Conservation (phyloP, 1,140 invertebrate genomes). For the Oscheius sp. region DNA sequence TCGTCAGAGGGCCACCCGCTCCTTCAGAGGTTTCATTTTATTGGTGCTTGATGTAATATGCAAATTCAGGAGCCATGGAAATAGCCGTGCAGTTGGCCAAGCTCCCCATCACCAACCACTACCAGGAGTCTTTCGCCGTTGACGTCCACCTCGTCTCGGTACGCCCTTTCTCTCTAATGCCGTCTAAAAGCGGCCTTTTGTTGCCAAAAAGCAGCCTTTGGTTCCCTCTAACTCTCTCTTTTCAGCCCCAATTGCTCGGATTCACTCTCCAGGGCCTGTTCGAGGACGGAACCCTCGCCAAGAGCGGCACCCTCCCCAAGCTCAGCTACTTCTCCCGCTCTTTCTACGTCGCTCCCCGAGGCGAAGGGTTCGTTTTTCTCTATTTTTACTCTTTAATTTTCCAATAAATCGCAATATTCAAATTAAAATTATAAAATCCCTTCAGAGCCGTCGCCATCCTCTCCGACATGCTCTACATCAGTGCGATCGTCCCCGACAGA, state of each 20-base stretch:
- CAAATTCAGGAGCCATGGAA: constrained; percentile 21
- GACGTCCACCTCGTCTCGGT: constrained; percentile 30
- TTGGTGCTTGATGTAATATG: not conserved
- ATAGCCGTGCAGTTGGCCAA: constrained; percentile 30
- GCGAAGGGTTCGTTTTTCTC: constrained; percentile 18
- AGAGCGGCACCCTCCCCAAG: constrained; percentile 5
- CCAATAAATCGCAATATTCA: not conserved
- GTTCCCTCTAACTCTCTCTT: not conserved
- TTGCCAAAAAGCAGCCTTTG: not conserved
- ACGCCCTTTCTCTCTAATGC: constrained; percentile 13
- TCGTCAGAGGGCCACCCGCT: constrained; percentile 11
- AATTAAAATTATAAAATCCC: not conserved
- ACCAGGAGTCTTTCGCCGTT: constrained; percentile 33
- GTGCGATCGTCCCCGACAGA: constrained; percentile 1
- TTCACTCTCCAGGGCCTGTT: constrained; percentile 42
- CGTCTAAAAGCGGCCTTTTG: no score
- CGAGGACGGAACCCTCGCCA: constrained; percentile 27
- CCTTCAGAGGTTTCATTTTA: constrained; percentile 4
- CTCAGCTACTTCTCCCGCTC: constrained; percentile 35
- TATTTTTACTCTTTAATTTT: no score
- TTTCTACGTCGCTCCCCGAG: constrained; percentile 36
- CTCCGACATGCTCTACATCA: constrained; percentile 34
- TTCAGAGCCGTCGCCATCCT: constrained; percentile 29
- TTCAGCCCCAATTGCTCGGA: constrained; percentile 28
- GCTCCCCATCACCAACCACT: constrained; percentile 31